phyloP scores from a whole-genome alignment of 2,797 vertebrate genomes.

The Lepilemur ruficaudatus region DNA sequence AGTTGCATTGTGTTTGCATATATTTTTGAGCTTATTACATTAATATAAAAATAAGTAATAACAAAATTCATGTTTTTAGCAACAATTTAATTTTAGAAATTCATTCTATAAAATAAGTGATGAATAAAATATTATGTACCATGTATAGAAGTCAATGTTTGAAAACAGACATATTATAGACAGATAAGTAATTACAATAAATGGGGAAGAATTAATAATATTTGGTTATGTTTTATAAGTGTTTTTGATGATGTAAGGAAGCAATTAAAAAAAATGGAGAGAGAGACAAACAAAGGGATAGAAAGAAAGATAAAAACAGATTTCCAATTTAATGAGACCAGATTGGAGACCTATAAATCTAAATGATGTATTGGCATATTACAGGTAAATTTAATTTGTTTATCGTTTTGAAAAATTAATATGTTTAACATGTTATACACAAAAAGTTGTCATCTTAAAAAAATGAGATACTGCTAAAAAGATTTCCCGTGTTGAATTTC shows the following conservation, averaged over 20 bases:
- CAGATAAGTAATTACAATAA: neutral
- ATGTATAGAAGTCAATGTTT: neutral
- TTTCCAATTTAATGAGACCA: neutral
- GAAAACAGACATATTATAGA: neutral
- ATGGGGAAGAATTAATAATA: neutral
- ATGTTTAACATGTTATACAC: neutral
- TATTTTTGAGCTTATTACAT: neutral
- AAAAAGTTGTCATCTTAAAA: neutral
- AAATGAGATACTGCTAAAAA: neutral
- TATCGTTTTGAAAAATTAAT: neutral
- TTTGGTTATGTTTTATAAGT: neutral
- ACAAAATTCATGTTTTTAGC: neutral
- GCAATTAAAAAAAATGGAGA: neutral
- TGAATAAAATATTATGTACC: neutral
- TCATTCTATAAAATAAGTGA: neutral
- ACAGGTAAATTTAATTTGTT: neutral
- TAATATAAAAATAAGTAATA: neutral
- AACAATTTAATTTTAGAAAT: neutral
- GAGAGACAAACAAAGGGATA: neutral
- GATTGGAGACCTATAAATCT: neutral
- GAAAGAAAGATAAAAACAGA: neutral
- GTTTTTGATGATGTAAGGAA: neutral
- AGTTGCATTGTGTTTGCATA: neutral
- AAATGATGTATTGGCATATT: neutral
- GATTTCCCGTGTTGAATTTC: neutral